Conservation (phyloP, 2,113 vertebrate genomes). For the Miniopterus natalensis region DNA sequence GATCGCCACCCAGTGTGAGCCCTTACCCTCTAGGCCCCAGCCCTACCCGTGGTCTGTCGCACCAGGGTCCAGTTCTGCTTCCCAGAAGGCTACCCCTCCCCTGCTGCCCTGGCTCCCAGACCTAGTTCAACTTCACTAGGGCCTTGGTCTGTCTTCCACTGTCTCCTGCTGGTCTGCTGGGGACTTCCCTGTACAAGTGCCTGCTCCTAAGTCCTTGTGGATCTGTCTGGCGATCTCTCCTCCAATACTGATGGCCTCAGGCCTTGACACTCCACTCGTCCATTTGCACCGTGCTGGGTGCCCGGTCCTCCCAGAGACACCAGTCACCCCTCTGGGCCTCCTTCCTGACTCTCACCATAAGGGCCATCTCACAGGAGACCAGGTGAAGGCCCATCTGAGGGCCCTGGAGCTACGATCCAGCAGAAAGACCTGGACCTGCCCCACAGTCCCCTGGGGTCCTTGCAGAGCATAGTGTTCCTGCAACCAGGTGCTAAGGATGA, state of each 20-base stretch:
- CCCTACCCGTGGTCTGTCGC: background rate
- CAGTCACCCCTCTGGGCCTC: background rate
- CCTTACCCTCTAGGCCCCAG: background rate
- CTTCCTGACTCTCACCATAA: background rate
- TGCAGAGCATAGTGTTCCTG: fast-evolving
- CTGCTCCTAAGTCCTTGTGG: background rate
- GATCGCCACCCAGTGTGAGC: background rate
- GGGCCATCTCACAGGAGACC: background rate
- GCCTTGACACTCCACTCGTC: background rate
- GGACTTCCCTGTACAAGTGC: background rate
- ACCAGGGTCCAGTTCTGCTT: background rate
- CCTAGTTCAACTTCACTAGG: background rate
- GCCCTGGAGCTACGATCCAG: background rate
- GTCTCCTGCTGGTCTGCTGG: background rate
- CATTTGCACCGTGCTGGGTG: too few relatives aligned
- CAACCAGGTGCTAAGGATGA: background rate
- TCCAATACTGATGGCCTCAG: background rate
- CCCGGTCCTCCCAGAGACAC: background rate
- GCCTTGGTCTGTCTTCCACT: background rate
- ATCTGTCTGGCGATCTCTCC: background rate
- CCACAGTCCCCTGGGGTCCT: fast-evolving
- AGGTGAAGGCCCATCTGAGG: background rate
- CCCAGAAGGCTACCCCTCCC: background rate
- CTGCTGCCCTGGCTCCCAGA: background rate
- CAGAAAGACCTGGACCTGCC: background rate